Evolutionary conservation across 1,140 invertebrate genomes (phyloP), one percentile per base, ranked within the genome.

Genomic region (Littorina saxatilis): DNA sequence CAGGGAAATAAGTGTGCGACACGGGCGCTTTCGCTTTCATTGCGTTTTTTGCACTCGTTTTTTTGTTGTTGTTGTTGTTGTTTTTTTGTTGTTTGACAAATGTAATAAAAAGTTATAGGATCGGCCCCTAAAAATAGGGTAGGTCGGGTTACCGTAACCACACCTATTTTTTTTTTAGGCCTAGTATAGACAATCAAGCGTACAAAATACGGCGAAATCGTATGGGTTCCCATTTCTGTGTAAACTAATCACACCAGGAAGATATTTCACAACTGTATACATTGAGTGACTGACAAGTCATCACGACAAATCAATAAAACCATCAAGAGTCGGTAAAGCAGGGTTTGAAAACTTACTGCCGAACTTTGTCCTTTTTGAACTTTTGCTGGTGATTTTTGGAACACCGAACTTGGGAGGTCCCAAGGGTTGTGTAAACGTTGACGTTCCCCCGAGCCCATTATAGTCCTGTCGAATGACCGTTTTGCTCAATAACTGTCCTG

Each of bases 381-480:
- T 35, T 29, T 66, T 78, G 76, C 55, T 63, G 29, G 55, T 40
- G 58, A 66, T 1, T 63, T 66, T 40, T 20, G 35, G 4, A 29
- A 7, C 23, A 27, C 29, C 76, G 35, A 78, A 63, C 35, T 66
- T 63, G 23, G 76, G 55, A 13, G 76, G 76, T 3, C 55, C 55
- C 1, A 78, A 23, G 1, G 55, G 55, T n/a, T 78, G 76, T 32
- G 58, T 66, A 39, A 63, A 78, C 29, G 32, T 32, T 5, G 76
- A 78, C 15, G 76, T 78, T 5, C 55, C 58, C 55, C 76, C 76
- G 11, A 78, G n/a, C 15, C 76, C 76, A 27, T 78, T 29, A n/a
- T 78, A 78, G 58, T 78, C 76, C 20, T 78, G 63, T 20, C 76
- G 63, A 37, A 78, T 29, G 35, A 78, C 27, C 3, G 76, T 78